These are phyloP conservation scores for Papilio xuthus DNA, from an alignment of 1,140 invertebrate species.

Conservation along the genomic window DNA sequence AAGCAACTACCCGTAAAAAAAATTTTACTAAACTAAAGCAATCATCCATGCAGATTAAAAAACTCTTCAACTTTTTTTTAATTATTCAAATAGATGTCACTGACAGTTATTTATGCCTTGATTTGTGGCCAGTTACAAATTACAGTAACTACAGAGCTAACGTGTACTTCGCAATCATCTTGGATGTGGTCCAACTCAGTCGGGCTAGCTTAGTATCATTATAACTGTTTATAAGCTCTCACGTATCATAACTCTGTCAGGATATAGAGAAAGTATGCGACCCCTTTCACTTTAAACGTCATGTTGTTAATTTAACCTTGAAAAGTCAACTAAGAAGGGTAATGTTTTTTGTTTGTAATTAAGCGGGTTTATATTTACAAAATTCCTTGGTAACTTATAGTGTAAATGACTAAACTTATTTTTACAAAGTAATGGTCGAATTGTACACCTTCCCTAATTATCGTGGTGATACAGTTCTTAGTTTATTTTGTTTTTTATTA, in stretches of 20 bases:
- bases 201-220: conserved; percentile 2
- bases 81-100: neutral
- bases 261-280: conserved; percentile 3
- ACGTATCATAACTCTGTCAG: conserved; percentile 6
- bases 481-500: too few species aligned
- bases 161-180: conserved; percentile 6
- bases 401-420: too few species aligned
- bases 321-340: too few species aligned
- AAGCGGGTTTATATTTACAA: too few species aligned
- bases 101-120: neutral
- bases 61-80: neutral
- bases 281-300: neutral
- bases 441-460: too few species aligned
- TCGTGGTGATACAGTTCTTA: too few species aligned
- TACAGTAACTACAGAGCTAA: neutral
- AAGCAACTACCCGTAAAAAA: neutral
- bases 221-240: conserved; percentile 19
- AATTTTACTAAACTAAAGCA: neutral
- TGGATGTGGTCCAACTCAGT: conserved; percentile 16
- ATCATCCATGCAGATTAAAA: neutral
- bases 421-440: too few species aligned
- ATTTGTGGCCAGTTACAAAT: conserved; percentile 1
- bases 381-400: too few species aligned
- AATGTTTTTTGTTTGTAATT: too few species aligned
- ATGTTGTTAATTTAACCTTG: too few species aligned